These are phyloP conservation scores for Boulengeromyrus knoepffleri DNA, from an alignment of 2,113 vertebrate genomes.

Conservation along the genomic window DNA sequence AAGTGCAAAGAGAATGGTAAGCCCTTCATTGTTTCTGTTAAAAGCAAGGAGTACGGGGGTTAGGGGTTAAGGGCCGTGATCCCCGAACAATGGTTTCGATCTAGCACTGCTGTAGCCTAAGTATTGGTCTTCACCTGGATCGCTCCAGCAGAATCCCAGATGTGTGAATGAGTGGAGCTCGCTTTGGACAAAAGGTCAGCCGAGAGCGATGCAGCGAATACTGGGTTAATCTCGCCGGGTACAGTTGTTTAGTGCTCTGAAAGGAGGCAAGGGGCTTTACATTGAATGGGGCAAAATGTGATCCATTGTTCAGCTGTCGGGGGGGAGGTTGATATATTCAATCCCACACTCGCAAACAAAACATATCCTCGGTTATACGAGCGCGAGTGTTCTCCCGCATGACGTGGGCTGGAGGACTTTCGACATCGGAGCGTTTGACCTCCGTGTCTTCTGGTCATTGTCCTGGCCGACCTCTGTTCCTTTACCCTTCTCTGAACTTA, in stretches of 20 bases:
- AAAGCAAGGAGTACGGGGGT: not conserved
- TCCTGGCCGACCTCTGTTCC: not conserved
- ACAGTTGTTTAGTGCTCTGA: constrained; percentile 14
- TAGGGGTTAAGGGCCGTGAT: constrained; percentile 11
- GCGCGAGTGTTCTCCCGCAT: not conserved
- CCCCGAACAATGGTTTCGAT: not conserved
- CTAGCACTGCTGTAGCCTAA: not conserved
- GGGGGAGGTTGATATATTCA: not conserved
- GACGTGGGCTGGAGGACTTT: constrained; percentile 13
- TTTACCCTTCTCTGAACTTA: constrained; percentile 3
- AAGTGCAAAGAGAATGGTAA: not conserved
- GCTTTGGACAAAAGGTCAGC: not conserved
- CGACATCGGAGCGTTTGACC: not conserved
- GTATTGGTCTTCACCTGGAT: constrained; percentile 3
- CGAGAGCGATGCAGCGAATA: not conserved
- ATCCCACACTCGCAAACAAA: constrained; percentile 16
- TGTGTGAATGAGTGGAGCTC: not conserved
- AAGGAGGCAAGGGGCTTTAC: constrained; percentile 10
- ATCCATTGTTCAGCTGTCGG: constrained; percentile 2
- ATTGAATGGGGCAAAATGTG: not conserved
- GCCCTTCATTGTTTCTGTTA: constrained; percentile 6
- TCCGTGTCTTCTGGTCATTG: constrained; percentile 8
- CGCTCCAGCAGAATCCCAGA: constrained; percentile 5
- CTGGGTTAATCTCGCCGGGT: not conserved
- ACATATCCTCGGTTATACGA: constrained; percentile 7